Conservation (phyloP, 2,797 vertebrate genomes). For the Phylloscopus collybita region DNA sequence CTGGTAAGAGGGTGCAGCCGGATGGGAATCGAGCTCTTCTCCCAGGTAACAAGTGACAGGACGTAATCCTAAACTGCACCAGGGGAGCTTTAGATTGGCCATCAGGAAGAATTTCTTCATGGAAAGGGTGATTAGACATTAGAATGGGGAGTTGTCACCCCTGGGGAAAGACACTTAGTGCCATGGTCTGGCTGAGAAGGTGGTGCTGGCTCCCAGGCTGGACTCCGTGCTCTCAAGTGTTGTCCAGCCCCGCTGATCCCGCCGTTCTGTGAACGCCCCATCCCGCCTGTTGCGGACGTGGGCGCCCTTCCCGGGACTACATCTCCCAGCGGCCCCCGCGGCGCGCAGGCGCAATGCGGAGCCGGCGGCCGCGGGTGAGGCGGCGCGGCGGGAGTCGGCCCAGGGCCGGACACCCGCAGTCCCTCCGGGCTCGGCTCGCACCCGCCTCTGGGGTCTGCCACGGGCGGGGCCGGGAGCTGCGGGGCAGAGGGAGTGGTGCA, state of each 20-base stretch:
- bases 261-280: accelerated
- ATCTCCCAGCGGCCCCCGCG: neutral
- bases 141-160: neutral
- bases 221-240: accelerated
- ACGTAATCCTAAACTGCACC: neutral
- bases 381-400: neutral
- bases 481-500: neutral
- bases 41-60: neutral
- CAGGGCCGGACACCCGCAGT: neutral
- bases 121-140: neutral
- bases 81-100: neutral
- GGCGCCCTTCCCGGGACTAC: neutral
- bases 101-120: neutral
- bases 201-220: neutral
- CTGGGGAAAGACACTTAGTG: neutral
- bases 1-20: neutral
- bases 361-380: neutral
- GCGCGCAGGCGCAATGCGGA: neutral
- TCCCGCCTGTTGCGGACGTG: accelerated
- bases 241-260: neutral
- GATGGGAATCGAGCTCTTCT: neutral
- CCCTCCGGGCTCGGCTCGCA: accelerated
- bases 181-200: neutral
- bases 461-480: neutral
- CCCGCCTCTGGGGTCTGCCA: accelerated